phyloP scores from a whole-genome alignment of 2,113 vertebrate genomes.

The Dasyurus viverrinus region DNA sequence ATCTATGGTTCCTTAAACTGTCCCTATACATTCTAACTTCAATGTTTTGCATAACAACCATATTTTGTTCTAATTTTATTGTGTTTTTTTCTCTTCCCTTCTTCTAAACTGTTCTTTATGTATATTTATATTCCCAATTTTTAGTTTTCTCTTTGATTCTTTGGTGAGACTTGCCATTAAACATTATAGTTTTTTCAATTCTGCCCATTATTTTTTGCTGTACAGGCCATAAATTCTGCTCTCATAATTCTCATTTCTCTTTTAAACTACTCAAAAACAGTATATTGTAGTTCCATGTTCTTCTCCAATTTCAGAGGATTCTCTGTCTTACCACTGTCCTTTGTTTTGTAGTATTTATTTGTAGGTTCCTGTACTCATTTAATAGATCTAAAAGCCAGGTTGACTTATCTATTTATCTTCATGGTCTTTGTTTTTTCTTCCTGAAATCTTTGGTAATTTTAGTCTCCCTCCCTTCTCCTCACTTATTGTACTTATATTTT shows the following conservation, averaged over 20 bases:
- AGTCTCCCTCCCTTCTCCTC: background rate
- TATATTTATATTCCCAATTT: background rate
- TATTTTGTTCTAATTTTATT: background rate
- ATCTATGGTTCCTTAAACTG: background rate
- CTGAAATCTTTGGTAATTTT: background rate
- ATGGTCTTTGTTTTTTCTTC: background rate
- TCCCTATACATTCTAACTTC: background rate
- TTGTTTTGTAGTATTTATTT: background rate
- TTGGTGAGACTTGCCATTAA: background rate
- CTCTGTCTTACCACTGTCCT: background rate
- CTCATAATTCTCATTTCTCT: background rate
- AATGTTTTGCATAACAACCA: background rate
- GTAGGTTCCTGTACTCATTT: background rate
- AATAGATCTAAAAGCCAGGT: background rate
- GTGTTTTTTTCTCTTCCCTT: background rate
- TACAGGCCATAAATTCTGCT: background rate
- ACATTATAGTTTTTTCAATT: background rate
- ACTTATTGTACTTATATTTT: background rate
- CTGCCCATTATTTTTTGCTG: background rate
- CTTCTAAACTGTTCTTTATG: background rate
- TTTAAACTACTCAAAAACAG: background rate
- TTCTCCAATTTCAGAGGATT: background rate
- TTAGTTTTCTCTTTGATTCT: background rate
- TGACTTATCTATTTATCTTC: background rate
- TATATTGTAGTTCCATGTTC: background rate